phyloP scores from a whole-genome alignment of 2,797 vertebrate species.

The Myotis planiceps region DNA sequence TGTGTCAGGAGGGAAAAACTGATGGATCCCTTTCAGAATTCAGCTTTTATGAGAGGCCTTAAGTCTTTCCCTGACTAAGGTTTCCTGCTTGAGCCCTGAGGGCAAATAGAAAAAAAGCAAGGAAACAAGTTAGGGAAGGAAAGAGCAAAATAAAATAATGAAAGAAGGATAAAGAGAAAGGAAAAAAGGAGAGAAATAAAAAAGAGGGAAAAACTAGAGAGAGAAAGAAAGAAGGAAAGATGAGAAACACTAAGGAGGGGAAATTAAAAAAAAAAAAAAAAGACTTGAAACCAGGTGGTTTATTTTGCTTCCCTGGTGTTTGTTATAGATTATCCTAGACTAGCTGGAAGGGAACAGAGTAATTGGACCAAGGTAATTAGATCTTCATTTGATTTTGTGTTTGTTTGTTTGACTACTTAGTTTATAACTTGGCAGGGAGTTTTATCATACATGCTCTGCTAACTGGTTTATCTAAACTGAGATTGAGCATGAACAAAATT shows the following conservation, averaged over 20 bases:
- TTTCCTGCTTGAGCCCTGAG: neutral
- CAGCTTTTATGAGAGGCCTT: neutral
- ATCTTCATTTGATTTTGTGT: conserved; percentile 41
- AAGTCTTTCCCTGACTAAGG: neutral
- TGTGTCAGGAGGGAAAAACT: conserved; percentile 31
- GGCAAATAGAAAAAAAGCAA: neutral
- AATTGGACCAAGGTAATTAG: conserved; percentile 66
- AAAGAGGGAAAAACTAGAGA: neutral
- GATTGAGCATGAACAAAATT: conserved; percentile 33
- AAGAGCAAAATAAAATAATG: neutral
- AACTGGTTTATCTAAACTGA: conserved; percentile 64
- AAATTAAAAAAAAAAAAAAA: neutral
- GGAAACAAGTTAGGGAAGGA: neutral
- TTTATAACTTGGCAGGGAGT: conserved; percentile 57
- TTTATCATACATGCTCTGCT: conserved; percentile 7
- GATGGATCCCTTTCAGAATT: neutral
- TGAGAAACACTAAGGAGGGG: neutral
- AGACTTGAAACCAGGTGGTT: conserved; percentile 1
- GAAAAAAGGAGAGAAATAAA: neutral
- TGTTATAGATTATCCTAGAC: neutral
- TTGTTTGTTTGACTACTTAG: conserved; percentile 60
- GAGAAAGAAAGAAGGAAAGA: neutral
- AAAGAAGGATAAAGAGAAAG: neutral
- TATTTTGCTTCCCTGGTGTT: conserved; percentile 26
- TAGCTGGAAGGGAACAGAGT: neutral